Conservation (phyloP, 2,888 invertebrate genomes). For the Limnephilus lunatus region DNA sequence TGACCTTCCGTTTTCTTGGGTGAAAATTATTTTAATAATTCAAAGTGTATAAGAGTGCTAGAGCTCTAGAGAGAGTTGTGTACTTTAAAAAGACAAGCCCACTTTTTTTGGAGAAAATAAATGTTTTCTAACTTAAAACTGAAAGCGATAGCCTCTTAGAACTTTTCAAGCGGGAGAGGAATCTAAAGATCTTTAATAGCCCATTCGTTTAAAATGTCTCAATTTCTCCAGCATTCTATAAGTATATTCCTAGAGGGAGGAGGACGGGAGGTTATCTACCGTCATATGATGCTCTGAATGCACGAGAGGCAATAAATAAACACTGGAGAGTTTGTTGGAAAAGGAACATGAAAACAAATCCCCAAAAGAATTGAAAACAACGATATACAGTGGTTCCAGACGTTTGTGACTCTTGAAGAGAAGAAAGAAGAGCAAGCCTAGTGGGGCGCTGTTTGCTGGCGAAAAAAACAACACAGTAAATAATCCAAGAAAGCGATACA, state of each 20-base stretch:
- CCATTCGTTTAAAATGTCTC: slow-evolving; percentile 65
- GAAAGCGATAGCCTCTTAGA: slow-evolving; percentile 54
- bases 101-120: not conserved
- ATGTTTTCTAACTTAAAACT: slow-evolving; percentile 49
- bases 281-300: slow-evolving; percentile 60
- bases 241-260: slow-evolving; percentile 1
- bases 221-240: slow-evolving; percentile 52
- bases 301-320: slow-evolving; percentile 60
- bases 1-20: slow-evolving; percentile 15
- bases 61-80: slow-evolving; percentile 32
- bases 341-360: slow-evolving; percentile 52
- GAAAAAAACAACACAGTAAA: slow-evolving; percentile 61
- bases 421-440: slow-evolving; percentile 29
- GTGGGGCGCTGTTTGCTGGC: slow-evolving; percentile 35
- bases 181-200: slow-evolving; percentile 61
- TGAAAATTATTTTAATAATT: slow-evolving; percentile 59
- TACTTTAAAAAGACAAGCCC: slow-evolving; percentile 21
- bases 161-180: slow-evolving; percentile 36
- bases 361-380: slow-evolving; percentile 65
- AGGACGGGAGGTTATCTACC: slow-evolving; percentile 35
- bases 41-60: slow-evolving; percentile 34
- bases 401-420: slow-evolving; percentile 49
- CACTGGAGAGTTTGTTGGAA: slow-evolving; percentile 46
- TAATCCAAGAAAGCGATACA: slow-evolving; percentile 64
- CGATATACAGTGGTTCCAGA: slow-evolving; percentile 64